Percentiles rank a stretch among this genome's conserved stretches.
These are phyloP conservation scores for Neotoma lepida DNA, from an alignment of 2,113 vertebrate genomes.

Conservation along the genomic window DNA sequence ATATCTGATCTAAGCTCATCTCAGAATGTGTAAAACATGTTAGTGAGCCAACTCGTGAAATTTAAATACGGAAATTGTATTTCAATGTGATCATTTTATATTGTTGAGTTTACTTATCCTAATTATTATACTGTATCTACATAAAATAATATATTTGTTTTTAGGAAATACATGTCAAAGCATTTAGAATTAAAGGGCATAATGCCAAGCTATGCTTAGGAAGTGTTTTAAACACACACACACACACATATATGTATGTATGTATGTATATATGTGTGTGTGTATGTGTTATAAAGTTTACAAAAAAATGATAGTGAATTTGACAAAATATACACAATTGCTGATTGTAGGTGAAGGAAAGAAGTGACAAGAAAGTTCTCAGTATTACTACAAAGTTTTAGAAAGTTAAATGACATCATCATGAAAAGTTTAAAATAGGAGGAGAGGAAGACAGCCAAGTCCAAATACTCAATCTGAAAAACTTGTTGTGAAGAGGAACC, in stretches of 20 bases:
- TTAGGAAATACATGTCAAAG: background rate
- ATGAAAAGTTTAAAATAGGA: conserved; percentile 13
- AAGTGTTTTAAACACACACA: background rate
- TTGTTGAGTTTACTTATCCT: background rate
- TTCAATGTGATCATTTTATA: background rate
- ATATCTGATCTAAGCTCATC: background rate
- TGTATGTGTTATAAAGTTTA: background rate
- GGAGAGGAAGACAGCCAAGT: background rate
- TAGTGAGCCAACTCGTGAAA: background rate
- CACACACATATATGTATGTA: background rate
- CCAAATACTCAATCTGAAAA: background rate
- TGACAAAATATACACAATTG: background rate
- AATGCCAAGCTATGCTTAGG: background rate
- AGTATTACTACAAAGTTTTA: background rate
- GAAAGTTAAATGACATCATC: background rate
- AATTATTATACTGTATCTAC: background rate
- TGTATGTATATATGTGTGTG: background rate
- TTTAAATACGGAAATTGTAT: background rate
- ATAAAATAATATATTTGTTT: background rate
- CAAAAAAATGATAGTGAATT: background rate
- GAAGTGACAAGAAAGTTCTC: background rate
- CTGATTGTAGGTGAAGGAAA: background rate
- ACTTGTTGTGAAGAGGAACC: background rate
- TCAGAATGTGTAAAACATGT: background rate
- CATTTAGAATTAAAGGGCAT: background rate